Conservation (phyloP, 1,140 invertebrate species). For the Teleopsis dalmanni region DNA sequence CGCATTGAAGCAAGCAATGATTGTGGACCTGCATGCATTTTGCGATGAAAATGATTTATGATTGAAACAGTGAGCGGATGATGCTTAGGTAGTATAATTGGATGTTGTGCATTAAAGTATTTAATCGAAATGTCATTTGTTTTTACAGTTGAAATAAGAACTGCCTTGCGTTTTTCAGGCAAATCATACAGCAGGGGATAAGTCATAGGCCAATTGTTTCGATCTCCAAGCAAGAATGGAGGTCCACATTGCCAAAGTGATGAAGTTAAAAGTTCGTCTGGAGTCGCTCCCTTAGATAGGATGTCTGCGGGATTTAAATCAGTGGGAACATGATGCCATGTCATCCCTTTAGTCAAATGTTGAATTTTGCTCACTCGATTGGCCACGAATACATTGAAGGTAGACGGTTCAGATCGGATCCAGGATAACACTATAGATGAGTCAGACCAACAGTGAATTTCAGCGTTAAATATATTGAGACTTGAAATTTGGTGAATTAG, state of each 20-base stretch:
- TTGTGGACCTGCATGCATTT: neutral
- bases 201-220: neutral
- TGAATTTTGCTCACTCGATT: neutral
- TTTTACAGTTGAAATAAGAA: neutral
- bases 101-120: neutral
- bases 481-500: neutral
- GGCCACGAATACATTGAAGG: slow-evolving; percentile 1
- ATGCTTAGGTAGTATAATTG: neutral
- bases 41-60: neutral
- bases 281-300: slow-evolving; percentile 7
- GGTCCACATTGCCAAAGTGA: neutral
- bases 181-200: too few species aligned
- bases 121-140: neutral
- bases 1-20: neutral
- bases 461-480: neutral
- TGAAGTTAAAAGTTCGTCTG: neutral
- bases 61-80: neutral
- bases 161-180: neutral
- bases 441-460: slow-evolving; percentile 2
- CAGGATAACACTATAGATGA: slow-evolving; percentile 1
- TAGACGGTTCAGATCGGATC: neutral
- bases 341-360: neutral
- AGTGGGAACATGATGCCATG: slow-evolving; percentile 28
- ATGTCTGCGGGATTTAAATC: slow-evolving; percentile 25
- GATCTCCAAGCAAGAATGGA: neutral